A percentile compares a stretch with the other conserved stretches of the same genome.
phyloP scores from a whole-genome alignment of 2,113 vertebrate species.

The Herpailurus yagouaroundi region DNA sequence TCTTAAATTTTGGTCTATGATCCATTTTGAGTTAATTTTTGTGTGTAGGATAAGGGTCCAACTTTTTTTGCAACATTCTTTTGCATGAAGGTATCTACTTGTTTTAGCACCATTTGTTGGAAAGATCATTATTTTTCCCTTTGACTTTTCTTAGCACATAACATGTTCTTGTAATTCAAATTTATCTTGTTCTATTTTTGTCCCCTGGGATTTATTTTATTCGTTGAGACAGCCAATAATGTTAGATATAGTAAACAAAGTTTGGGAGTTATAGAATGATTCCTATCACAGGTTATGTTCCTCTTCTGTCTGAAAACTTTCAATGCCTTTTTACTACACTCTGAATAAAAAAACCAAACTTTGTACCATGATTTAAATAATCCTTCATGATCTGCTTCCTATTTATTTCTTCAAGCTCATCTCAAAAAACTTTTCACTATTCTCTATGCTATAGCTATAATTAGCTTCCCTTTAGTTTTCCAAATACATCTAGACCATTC shows the following conservation, averaged over 20 bases:
- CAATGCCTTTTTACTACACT: background rate
- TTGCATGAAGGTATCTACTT: background rate
- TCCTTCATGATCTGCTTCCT: background rate
- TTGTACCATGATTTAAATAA: background rate
- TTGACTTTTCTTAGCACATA: background rate
- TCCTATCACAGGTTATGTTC: background rate
- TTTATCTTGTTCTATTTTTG: conserved; percentile 31
- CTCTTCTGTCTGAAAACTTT: background rate
- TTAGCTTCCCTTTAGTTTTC: background rate
- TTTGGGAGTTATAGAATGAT: background rate
- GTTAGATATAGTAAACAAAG: background rate
- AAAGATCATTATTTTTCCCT: background rate
- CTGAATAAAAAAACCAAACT: background rate
- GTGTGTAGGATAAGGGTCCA: background rate
- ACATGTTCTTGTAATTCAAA: conserved; percentile 6
- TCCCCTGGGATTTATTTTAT: background rate
- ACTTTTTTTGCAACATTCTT: background rate
- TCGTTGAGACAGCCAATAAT: background rate
- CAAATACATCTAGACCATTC: background rate
- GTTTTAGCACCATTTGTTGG: background rate
- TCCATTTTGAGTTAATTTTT: background rate
- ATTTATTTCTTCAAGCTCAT: background rate
- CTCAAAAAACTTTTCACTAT: background rate
- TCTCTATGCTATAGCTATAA: background rate
- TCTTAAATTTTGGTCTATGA: background rate